Evolutionary conservation across 2,113 vertebrate species (phyloP), one percentile per base, ranked within the genome.

Genomic region (Anoplopoma fimbria): DNA sequence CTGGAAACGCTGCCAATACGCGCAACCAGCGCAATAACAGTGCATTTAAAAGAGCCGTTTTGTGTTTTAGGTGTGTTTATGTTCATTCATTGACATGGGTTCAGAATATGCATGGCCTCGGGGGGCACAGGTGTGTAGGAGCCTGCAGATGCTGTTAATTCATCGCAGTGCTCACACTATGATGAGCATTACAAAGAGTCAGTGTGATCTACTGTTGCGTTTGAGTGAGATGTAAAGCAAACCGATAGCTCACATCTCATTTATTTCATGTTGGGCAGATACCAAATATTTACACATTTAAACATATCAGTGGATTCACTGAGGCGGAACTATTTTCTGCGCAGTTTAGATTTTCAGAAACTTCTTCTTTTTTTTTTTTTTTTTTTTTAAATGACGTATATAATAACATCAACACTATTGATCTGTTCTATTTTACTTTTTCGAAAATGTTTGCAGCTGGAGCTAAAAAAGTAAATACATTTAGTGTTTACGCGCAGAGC

Each of bases 261-360:
- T 42, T 0, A 2, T 31, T 45, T 23, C 33, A 47, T 29, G 58
- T 33, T 29, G 47, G 68, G 40, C 33, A 64, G 17, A 34, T 36
- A 79, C 36, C 40, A 4, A 33, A 3, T 9, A 51, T 80, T 73
- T 53, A 80, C 27, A 23, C 25, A n/a, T n/a, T n/a, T 40, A 49
- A 31, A 45, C 49, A 45, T 1, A 38, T n/a, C 15, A 21, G 17
- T 36, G 13, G 49, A 36, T 74, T 68, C 58, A 57, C 49, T 47
- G 61, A 23, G 61, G 60, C 34, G 73, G 49, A 1, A 53, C 61
- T 51, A 63, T 51, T 64, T 75, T 40, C 5, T 55, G 10, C 45
- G 23, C 60, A 12, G 13, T 40, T 40, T 10, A 2, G 21, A 45
- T 17, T 67, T 57, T 33, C 53, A 76, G 6, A 23, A 3, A 2